Evolutionary conservation across 1,140 invertebrate species (phyloP).

Genomic region (Drosophila quadrilineata): DNA sequence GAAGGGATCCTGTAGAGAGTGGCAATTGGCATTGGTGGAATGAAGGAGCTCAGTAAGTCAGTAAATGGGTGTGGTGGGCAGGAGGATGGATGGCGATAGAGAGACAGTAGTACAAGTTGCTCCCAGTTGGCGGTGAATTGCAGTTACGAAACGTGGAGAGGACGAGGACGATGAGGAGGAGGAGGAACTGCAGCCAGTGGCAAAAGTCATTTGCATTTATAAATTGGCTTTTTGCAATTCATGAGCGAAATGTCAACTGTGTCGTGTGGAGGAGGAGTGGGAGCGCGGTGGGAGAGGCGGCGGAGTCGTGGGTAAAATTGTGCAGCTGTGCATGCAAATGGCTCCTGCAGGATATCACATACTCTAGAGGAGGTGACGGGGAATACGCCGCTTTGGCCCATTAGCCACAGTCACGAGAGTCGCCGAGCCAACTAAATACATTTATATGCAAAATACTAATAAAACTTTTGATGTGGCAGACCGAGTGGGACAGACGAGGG

Average conservation of each 20-base stretch:
- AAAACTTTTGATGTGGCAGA: conserved; percentile 34
- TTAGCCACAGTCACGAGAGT: conserved; percentile 15
- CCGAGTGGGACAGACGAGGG: background rate
- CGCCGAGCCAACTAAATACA: conserved; percentile 40
- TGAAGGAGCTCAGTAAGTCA: too few species aligned
- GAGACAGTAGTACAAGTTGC: too few species aligned
- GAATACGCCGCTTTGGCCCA: conserved; percentile 15
- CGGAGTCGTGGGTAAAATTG: conserved; percentile 42
- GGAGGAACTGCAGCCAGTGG: conserved; percentile 35
- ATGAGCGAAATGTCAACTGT: conserved; percentile 64
- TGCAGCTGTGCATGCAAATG: conserved; percentile 75
- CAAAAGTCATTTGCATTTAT: conserved; percentile 79
- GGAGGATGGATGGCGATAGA: too few species aligned
- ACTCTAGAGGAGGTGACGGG: background rate
- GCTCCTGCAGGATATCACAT: conserved; percentile 59
- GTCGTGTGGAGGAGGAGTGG: background rate
- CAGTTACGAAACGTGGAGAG: background rate
- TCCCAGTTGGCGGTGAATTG: background rate
- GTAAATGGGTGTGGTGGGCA: too few species aligned
- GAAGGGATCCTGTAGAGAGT: background rate
- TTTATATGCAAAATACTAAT: conserved; percentile 56
- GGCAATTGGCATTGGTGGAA: conserved; percentile 26
- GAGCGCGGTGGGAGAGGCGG: conserved; percentile 7
- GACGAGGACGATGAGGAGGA: background rate
- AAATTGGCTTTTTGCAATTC: conserved; percentile 80